Evolutionary conservation across 2,888 invertebrate genomes (phyloP).

Genomic region (Helobdella robusta): DNA sequence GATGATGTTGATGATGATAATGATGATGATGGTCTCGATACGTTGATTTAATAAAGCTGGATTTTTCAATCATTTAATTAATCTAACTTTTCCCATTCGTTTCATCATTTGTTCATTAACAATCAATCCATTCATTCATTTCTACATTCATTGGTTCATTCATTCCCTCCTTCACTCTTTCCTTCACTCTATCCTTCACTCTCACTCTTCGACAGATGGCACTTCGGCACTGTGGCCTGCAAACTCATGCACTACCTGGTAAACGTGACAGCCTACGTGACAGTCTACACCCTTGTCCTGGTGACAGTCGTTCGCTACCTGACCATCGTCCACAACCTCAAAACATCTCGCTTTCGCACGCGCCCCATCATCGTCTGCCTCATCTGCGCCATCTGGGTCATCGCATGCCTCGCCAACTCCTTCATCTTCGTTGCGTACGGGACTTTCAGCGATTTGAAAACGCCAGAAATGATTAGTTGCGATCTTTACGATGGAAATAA

Average conservation of each 20-base stretch:
- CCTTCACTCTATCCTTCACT: no score
- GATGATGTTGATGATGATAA: no score
- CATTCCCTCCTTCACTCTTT: no score
- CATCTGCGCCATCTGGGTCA: slow-evolving; percentile 31
- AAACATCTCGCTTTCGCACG: slow-evolving; percentile 59
- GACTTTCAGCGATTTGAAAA: not conserved
- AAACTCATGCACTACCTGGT: slow-evolving; percentile 79
- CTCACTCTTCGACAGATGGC: slow-evolving; percentile 67
- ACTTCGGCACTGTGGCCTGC: slow-evolving; percentile 77
- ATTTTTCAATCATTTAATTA: no score
- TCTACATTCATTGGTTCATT: no score
- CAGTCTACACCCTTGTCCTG: slow-evolving; percentile 61
- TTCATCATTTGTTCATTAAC: not conserved
- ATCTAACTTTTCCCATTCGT: no score
- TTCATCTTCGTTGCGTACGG: slow-evolving; percentile 33
- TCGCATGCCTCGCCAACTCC: slow-evolving; percentile 30
- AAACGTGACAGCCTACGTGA: slow-evolving; percentile 78
- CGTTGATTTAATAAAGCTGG: no score
- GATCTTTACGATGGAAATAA: slow-evolving; percentile 28
- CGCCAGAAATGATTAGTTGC: slow-evolving; percentile 22
- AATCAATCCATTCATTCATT: not conserved
- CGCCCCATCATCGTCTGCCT: slow-evolving; percentile 22
- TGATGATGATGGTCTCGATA: no score
- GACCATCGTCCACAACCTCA: slow-evolving; percentile 31
- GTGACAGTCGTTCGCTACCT: slow-evolving; percentile 31